Base-by-base conservation (phyloP, 2,113 vertebrate species). In the Oreamnos americanus region DNA sequence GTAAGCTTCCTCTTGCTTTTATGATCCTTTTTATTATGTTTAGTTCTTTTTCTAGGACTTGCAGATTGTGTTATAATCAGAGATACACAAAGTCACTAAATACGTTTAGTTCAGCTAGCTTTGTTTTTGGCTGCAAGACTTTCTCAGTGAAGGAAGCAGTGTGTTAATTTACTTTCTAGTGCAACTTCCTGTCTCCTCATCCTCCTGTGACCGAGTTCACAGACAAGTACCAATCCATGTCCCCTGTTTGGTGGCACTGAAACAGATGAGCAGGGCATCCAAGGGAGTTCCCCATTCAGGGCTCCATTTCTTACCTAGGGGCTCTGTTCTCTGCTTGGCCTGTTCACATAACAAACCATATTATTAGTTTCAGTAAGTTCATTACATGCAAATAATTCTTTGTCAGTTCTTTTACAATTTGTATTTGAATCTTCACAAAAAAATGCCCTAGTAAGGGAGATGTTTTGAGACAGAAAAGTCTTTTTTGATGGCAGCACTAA, bases 401-500 rank as follows among this genome's bases (percentile, higher is more conserved):
- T 58, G 15, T 91, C 26, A 85, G 17, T 60, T 64, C 16, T 93
- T 23, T 60, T 88, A 86, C 86, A 94, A 51, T 86, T 84, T 86
- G 26, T 91, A 84, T 90, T 94, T 91, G 16, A 8, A 86, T 62
- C 47, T 93, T 93, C 21, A 49, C n/a, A 67, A 78, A 71, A 71
- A 62, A 83, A 60, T 90, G 4, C 45, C 10, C 49, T 85, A 62
- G 23, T 67, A 62, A 82, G n/a, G 49, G 26, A 88, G 30, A 60
- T 85, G n/a, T 90, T 96, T 96, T 92, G 71, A 97, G 90, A 67
- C 12, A 93, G 47, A 12, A 49, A 36, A 47, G 39, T 83, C 26
- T 92, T 87, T 67, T 92, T 60, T 88, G 39, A 90, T 79, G 51
- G 19, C n/a, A 84, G n/a, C 23, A 47, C 6, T 94, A 57, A 81